Conservation (phyloP, 2,113 vertebrate genomes). For the Anolis carolinensis region DNA sequence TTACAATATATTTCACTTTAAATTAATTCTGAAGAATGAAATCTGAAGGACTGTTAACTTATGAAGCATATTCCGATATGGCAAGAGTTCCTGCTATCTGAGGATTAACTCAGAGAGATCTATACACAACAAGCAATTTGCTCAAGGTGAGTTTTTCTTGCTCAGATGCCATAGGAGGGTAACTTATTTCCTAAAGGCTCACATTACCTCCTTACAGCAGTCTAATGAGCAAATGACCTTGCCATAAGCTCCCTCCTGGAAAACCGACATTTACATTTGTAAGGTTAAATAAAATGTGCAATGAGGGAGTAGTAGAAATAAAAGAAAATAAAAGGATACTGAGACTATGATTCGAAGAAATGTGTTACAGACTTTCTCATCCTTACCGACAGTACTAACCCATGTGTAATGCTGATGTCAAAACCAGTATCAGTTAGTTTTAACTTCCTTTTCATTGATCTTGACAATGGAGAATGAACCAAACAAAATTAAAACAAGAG, state of each 20-base stretch:
- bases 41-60: slow-evolving; percentile 32
- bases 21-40: slow-evolving; percentile 47
- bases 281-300: slow-evolving; percentile 70
- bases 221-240: slow-evolving; percentile 68
- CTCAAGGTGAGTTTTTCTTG: slow-evolving; percentile 59
- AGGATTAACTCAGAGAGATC: slow-evolving; percentile 51
- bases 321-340: slow-evolving; percentile 30
- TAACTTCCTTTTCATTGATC: slow-evolving; percentile 43
- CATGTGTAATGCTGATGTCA: slow-evolving; percentile 62
- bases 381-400: slow-evolving; percentile 59
- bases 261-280: slow-evolving; percentile 68
- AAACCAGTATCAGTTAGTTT: slow-evolving; percentile 53
- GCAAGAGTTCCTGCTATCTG: slow-evolving; percentile 20
- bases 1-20: slow-evolving; percentile 45
- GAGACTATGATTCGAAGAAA: slow-evolving; percentile 56
- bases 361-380: slow-evolving; percentile 50
- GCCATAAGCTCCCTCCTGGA: slow-evolving; percentile 63
- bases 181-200: slow-evolving; percentile 60
- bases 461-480: slow-evolving; percentile 47
- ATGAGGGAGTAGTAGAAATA: slow-evolving; percentile 38
- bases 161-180: slow-evolving; percentile 40
- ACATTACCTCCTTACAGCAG: slow-evolving; percentile 50
- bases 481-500: slow-evolving; percentile 54
- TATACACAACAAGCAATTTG: slow-evolving; percentile 60
- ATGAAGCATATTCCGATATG: slow-evolving; percentile 30